Evolutionary conservation across 1,140 invertebrate genomes (phyloP).

Genomic region (Ceratina australensis): DNA sequence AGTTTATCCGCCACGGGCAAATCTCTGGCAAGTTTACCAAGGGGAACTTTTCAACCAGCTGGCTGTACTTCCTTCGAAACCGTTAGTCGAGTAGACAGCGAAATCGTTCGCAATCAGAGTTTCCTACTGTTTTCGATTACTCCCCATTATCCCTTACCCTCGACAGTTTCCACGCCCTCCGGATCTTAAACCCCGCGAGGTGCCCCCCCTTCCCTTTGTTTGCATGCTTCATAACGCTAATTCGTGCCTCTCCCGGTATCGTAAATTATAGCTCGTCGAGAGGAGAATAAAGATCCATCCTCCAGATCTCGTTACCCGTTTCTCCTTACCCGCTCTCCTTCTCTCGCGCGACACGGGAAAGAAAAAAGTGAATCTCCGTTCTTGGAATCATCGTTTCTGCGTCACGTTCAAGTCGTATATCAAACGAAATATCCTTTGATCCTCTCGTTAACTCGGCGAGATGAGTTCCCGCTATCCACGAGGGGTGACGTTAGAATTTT

Average conservation of each 20-base stretch:
- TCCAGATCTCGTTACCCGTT: neutral
- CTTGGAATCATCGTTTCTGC: neutral
- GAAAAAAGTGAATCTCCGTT: neutral
- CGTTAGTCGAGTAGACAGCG: constrained; percentile 42
- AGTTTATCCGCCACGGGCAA: constrained; percentile 55
- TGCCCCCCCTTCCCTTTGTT: neutral
- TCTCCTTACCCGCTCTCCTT: neutral
- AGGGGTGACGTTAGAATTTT: neutral
- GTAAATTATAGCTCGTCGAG: neutral
- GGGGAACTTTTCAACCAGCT: constrained; percentile 39
- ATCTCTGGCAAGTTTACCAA: constrained; percentile 50
- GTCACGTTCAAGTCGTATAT: constrained; percentile 30
- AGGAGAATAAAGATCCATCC: neutral
- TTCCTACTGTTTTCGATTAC: constrained; percentile 36
- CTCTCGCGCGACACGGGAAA: neutral
- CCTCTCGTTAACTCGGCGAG: constrained; percentile 38
- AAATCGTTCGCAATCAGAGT: constrained; percentile 52
- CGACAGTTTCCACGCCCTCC: neutral
- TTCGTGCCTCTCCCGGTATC: too few relatives aligned
- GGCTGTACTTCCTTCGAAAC: constrained; percentile 26
- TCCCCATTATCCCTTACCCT: constrained; percentile 20
- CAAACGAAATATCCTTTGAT: constrained; percentile 38
- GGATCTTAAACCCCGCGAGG: neutral
- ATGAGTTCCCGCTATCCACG: constrained; percentile 3
- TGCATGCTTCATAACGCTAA: constrained; percentile 6